Evolutionary conservation across 1,140 invertebrate species (phyloP).

Genomic region (Aphidius ervi): DNA sequence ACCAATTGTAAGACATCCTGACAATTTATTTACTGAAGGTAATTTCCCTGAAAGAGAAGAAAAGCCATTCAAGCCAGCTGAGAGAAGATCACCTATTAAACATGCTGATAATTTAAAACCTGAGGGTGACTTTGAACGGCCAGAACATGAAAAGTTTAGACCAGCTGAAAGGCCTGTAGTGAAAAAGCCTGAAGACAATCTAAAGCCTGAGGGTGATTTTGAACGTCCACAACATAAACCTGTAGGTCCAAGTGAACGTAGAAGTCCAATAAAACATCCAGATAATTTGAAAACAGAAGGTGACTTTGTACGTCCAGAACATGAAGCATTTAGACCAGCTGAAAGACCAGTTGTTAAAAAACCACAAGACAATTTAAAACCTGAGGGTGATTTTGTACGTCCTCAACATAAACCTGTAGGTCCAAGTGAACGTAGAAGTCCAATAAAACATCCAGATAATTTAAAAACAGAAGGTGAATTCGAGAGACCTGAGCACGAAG

Average conservation of each 20-base stretch:
- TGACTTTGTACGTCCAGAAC: slow-evolving; percentile 2
- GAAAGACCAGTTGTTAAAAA: slow-evolving; percentile 39
- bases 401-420: slow-evolving; percentile 47
- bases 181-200: slow-evolving; percentile 53
- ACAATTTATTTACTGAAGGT: slow-evolving; percentile 62
- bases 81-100: slow-evolving; percentile 47
- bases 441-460: slow-evolving; percentile 56
- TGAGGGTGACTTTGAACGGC: slow-evolving; percentile 59
- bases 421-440: slow-evolving; percentile 54
- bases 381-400: slow-evolving; percentile 47
- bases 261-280: slow-evolving; percentile 38
- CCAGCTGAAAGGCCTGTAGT: slow-evolving; percentile 50
- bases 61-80: slow-evolving; percentile 32
- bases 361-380: slow-evolving; percentile 27
- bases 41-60: slow-evolving; percentile 54
- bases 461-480: slow-evolving; percentile 58
- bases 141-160: slow-evolving; percentile 34
- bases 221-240: slow-evolving; percentile 39
- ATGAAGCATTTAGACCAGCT: slow-evolving; percentile 27
- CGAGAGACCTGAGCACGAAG: slow-evolving; percentile 44
- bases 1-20: slow-evolving; percentile 55
- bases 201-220: slow-evolving; percentile 59
- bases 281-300: slow-evolving; percentile 56
- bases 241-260: slow-evolving; percentile 33
- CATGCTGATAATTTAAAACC: slow-evolving; percentile 64